Base-by-base conservation (phyloP, 2,797 vertebrate genomes). In the Esox masquinongy region DNA sequence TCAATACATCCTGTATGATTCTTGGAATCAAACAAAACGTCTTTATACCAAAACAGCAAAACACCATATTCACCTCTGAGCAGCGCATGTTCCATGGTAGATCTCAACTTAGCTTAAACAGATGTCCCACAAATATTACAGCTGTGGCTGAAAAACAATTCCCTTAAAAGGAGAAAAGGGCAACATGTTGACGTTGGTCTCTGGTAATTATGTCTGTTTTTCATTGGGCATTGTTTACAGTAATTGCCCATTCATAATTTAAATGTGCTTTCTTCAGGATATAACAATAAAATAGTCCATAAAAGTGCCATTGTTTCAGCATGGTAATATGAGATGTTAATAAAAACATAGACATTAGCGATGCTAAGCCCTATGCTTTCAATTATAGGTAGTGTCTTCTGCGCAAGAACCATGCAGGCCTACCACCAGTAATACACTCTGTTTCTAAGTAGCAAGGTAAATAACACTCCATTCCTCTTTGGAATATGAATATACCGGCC, bases 71-170 rank as follows among this genome's bases (percentile, higher is more conserved):
- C 8, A 17, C 73, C 76, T 59, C 15, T 15, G 70, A 67, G 29
- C 50, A 12, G 43, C 49, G 26, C 50, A 68, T 82, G 53, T 39
- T 67, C 67, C 74, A 67, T 1, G 16, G 31, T 69, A 34, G 36
- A 68, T 17, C 14, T 43, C 36, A 85, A 83, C 83, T 84, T 76
- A 70, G 39, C 78, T 63, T 47, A 68, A 64, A 56, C 71, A 74
- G 50, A 70, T 84, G 86, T 84, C 76, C 84, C 84, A 81, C 76
- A 77, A 81, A 82, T 82, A 77, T 78, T 86, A 51, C 63, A 49
- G 19, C 76, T 85, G 53, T 82, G 80, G 87, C 80, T 89, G 85
- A 89, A 85, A 89, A 82, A 83, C 81, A 83, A 88, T 88, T 88
- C 39, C 77, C 81, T 15, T 76, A 86, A 74, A 74, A 85, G 82